Evolutionary conservation across 2,888 invertebrate species (phyloP).

Genomic region (Phalera bucephala): DNA sequence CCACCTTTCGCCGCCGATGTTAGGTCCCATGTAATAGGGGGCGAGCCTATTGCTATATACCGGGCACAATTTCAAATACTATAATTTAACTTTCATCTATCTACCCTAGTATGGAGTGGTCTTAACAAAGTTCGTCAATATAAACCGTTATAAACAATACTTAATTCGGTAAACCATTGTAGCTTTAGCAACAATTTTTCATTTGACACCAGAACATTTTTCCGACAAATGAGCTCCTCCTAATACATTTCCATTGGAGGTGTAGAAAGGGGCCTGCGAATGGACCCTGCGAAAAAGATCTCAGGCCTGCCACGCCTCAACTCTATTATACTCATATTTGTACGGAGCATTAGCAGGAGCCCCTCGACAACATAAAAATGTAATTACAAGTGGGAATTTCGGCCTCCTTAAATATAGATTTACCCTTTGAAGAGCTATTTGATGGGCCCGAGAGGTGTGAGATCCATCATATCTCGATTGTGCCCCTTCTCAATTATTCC

Average conservation of each 20-base stretch:
- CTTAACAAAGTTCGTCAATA: too few relatives aligned
- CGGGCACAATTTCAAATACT: too few relatives aligned
- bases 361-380: conserved; percentile 74
- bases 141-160: too few relatives aligned
- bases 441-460: conserved; percentile 69
- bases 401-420: conserved; percentile 78
- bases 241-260: conserved; percentile 17
- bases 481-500: conserved; percentile 70
- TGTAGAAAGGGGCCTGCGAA: conserved; percentile 19
- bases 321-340: conserved; percentile 75
- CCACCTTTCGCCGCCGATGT: too few relatives aligned
- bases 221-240: conserved; percentile 6
- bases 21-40: too few relatives aligned
- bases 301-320: conserved; percentile 32
- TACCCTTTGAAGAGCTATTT: conserved; percentile 75
- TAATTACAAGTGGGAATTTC: conserved; percentile 73
- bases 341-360: conserved; percentile 61
- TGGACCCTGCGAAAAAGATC: conserved; percentile 40
- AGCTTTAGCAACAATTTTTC: too few relatives aligned
- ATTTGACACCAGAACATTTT: too few relatives aligned
- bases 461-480: conserved; percentile 78
- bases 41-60: too few relatives aligned
- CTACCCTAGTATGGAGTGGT: too few relatives aligned
- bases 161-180: too few relatives aligned
- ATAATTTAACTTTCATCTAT: too few relatives aligned